These are phyloP conservation scores for Alcedo atthis DNA, from an alignment of 2,797 vertebrate genomes.

Conservation along the genomic window DNA sequence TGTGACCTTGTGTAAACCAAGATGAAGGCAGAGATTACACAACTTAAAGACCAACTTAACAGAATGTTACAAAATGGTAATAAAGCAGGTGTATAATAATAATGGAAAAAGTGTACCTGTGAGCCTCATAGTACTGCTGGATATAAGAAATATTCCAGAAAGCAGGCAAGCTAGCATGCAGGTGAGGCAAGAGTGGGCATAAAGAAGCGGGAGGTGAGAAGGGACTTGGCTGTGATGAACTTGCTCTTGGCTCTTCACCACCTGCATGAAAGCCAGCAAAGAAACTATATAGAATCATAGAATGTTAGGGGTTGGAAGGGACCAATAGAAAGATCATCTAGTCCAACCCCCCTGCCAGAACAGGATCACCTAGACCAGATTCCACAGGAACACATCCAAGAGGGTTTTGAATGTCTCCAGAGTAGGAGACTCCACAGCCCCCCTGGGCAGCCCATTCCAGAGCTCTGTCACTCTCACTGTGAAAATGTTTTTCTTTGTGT, in stretches of 20 bases:
- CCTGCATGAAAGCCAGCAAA: neutral
- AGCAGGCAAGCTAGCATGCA: fast-evolving
- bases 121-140: neutral
- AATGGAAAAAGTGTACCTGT: neutral
- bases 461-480: no score
- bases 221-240: neutral
- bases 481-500: no score
- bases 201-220: neutral
- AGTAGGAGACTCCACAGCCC: no score
- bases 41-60: neutral
- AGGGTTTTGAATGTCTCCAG: no score
- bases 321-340: no score
- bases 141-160: neutral
- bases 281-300: no score
- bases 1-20: neutral
- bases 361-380: no score
- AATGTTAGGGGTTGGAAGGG: no score
- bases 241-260: neutral
- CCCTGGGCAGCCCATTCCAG: no score
- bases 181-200: fast-evolving
- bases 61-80: neutral
- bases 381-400: no score
- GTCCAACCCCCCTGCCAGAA: no score
- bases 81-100: fast-evolving
- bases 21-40: neutral